A percentile compares a stretch with the other conserved stretches of the same genome.
Conservation (phyloP, 2,888 invertebrate genomes). For the Gastrophysa polygoni region DNA sequence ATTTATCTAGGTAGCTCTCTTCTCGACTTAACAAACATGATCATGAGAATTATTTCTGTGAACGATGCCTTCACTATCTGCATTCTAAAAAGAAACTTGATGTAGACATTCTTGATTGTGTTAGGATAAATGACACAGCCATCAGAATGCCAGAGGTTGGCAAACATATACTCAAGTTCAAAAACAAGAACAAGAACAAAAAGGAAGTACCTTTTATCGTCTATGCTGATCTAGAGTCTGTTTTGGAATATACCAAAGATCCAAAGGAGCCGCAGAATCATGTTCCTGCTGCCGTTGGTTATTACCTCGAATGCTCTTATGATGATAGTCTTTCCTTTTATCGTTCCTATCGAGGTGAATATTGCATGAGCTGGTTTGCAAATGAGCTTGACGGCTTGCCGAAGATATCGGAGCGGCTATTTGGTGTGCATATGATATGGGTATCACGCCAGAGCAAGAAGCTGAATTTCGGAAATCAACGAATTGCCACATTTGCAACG, state of each 20-base stretch:
- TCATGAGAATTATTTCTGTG: too few species aligned
- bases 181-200: conserved; percentile 11
- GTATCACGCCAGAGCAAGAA: neutral
- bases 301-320: conserved; percentile 38
- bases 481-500: conserved; percentile 5
- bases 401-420: conserved; percentile 26
- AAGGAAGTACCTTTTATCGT: conserved; percentile 26
- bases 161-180: conserved; percentile 20
- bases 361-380: conserved; percentile 9
- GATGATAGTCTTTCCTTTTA: conserved; percentile 14
- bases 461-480: neutral
- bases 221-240: conserved; percentile 35
- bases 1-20: too few species aligned
- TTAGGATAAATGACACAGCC: conserved; percentile 3
- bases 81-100: too few species aligned
- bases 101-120: too few species aligned
- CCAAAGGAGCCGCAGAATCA: conserved; percentile 24
- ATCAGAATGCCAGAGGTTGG: conserved; percentile 22
- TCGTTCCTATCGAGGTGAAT: conserved; percentile 1
- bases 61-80: too few species aligned
- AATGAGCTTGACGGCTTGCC: neutral
- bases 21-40: too few species aligned
- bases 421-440: conserved; percentile 13
- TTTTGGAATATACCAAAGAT: conserved; percentile 12
- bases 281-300: conserved; percentile 34